Conservation (phyloP, 2,113 vertebrate species). For the Thunnus maccoyii region DNA sequence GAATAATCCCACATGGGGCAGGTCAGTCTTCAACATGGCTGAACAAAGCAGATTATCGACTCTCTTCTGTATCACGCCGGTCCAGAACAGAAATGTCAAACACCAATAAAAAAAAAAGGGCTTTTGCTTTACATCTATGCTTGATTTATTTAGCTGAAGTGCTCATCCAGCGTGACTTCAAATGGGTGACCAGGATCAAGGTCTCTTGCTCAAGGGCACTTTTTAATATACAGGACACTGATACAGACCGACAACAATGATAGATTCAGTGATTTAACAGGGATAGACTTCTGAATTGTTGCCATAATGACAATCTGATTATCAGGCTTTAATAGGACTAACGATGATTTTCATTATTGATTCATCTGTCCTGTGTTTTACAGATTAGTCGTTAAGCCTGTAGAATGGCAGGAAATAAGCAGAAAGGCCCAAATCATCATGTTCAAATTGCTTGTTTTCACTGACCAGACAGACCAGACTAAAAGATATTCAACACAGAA, state of each 20-base stretch:
- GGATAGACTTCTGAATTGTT: too few species aligned
- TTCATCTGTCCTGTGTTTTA: too few species aligned
- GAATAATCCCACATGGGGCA: conserved; percentile 65
- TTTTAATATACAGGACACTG: not conserved
- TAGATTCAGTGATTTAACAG: not conserved
- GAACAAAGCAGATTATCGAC: conserved; percentile 69
- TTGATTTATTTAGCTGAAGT: conserved; percentile 29
- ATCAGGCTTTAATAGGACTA: too few species aligned
- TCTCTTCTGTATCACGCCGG: conserved; percentile 28
- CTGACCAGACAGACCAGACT: too few species aligned
- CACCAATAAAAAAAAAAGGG: conserved; percentile 11
- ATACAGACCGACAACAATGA: not conserved
- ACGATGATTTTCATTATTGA: too few species aligned
- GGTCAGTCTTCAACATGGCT: conserved; percentile 54
- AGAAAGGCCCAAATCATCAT: too few species aligned
- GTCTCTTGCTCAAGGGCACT: conserved; percentile 13
- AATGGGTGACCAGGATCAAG: conserved; percentile 5
- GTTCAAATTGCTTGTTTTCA: too few species aligned
- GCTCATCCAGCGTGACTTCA: not conserved
- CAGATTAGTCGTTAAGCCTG: too few species aligned
- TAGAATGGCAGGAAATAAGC: too few species aligned
- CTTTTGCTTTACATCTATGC: conserved; percentile 3
- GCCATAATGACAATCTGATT: too few species aligned
- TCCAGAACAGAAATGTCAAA: conserved; percentile 43
- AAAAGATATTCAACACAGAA: too few species aligned